Conservation (phyloP, 2,113 vertebrate species). For the Hystrix brachyura region DNA sequence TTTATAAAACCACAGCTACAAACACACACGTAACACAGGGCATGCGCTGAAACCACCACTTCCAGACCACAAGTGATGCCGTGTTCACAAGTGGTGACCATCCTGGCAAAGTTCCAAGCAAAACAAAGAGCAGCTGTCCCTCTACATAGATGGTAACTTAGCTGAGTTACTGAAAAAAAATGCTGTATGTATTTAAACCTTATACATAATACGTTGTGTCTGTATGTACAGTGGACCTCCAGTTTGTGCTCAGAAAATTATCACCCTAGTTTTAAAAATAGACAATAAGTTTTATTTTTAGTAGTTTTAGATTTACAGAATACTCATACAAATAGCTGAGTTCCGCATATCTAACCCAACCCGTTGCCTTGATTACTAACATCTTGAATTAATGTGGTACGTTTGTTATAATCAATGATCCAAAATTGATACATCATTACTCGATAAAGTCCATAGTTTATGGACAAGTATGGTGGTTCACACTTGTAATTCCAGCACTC, state of each 20-base stretch:
- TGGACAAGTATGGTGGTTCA: background rate
- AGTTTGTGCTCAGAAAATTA: background rate
- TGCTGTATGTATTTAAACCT: background rate
- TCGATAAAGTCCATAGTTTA: background rate
- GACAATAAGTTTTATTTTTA: constrained; percentile 34
- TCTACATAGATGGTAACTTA: background rate
- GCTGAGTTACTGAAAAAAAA: background rate
- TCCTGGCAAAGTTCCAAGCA: background rate
- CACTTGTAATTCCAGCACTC: background rate
- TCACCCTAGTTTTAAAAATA: constrained; percentile 5
- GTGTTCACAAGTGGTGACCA: background rate
- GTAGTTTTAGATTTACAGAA: background rate
- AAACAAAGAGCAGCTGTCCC: background rate
- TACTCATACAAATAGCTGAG: background rate
- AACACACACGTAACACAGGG: rapidly evolving
- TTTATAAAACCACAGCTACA: background rate
- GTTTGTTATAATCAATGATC: background rate
- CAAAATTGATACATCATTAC: background rate
- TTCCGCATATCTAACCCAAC: background rate
- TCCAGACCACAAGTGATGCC: too few species aligned
- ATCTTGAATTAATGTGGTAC: background rate
- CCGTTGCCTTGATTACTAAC: background rate
- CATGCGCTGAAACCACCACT: rapidly evolving
- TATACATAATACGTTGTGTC: background rate
- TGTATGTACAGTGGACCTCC: background rate